phyloP scores from a whole-genome alignment of 2,888 invertebrate species.

The Leptodirus hochenwartii region DNA sequence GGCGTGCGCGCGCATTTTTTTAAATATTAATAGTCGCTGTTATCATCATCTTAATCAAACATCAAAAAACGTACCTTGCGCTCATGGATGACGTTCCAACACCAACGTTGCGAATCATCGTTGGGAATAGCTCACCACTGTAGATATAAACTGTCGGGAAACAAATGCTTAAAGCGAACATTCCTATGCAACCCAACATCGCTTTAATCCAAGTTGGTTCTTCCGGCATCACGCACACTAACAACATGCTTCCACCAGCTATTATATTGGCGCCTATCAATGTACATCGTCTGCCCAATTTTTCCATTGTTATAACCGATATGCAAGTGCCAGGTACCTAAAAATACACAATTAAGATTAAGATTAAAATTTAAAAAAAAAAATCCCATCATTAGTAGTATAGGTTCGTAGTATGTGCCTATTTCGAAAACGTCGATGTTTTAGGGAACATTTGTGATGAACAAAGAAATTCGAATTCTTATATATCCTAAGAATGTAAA shows the following conservation, averaged over 20 bases:
- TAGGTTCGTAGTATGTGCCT: too few species aligned
- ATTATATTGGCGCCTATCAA: conserved; percentile 44
- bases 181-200: conserved; percentile 51
- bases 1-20: too few species aligned
- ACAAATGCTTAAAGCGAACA: conserved; percentile 64
- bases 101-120: conserved; percentile 72
- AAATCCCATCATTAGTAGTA: too few species aligned
- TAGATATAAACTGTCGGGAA: conserved; percentile 79
- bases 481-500: too few species aligned
- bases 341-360: too few species aligned
- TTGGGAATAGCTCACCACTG: conserved; percentile 78
- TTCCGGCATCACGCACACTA: conserved; percentile 36
- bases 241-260: conserved; percentile 43
- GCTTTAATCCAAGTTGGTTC: conserved; percentile 36
- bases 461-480: too few species aligned
- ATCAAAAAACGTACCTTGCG: too few species aligned
- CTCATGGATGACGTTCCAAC: conserved; percentile 73
- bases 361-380: too few species aligned
- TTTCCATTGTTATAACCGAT: conserved; percentile 43
- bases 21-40: too few species aligned
- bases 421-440: too few species aligned
- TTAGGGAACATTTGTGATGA: too few species aligned
- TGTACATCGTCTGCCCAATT: conserved; percentile 47
- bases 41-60: too few species aligned
- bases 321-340: conserved; percentile 32